phyloP scores from a whole-genome alignment of 2,797 vertebrate species.

The Toxotes lorentzi region DNA sequence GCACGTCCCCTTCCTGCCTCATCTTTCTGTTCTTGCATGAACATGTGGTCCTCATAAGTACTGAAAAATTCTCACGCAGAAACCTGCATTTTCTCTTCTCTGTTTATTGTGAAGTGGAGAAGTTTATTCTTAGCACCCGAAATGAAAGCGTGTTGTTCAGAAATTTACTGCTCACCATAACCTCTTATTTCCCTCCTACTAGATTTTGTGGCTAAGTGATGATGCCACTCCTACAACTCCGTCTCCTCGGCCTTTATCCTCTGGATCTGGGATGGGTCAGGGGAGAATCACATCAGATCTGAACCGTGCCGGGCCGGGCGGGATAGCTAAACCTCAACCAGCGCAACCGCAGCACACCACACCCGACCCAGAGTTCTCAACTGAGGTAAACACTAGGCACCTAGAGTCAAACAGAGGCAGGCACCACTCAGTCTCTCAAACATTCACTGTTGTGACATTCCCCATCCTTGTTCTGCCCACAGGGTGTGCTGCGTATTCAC shows the following conservation, averaged over 20 bases:
- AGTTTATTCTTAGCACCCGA: neutral
- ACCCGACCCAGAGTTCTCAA: conserved; percentile 88
- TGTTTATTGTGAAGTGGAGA: neutral
- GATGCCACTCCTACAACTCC: conserved; percentile 79
- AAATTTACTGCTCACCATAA: neutral
- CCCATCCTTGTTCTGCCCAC: conserved; percentile 35
- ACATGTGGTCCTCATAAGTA: neutral
- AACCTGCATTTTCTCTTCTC: neutral
- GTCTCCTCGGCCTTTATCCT: conserved; percentile 70
- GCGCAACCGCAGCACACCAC: conserved; percentile 85
- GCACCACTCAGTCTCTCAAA: neutral
- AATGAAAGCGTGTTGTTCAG: neutral
- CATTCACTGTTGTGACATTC: neutral
- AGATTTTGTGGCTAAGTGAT: conserved; percentile 91
- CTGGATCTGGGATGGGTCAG: conserved; percentile 61
- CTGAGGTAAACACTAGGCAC: conserved; percentile 82
- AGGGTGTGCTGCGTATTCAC: conserved; percentile 93
- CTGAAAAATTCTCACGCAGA: neutral
- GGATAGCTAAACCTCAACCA: conserved; percentile 70
- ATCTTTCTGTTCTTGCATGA: neutral
- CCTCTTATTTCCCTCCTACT: conserved; percentile 11
- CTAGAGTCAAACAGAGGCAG: neutral
- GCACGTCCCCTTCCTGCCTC: neutral
- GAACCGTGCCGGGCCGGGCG: conserved; percentile 72
- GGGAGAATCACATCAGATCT: conserved; percentile 67